Conservation (phyloP, 2,797 vertebrate genomes). For the Onychomys arenicola region DNA sequence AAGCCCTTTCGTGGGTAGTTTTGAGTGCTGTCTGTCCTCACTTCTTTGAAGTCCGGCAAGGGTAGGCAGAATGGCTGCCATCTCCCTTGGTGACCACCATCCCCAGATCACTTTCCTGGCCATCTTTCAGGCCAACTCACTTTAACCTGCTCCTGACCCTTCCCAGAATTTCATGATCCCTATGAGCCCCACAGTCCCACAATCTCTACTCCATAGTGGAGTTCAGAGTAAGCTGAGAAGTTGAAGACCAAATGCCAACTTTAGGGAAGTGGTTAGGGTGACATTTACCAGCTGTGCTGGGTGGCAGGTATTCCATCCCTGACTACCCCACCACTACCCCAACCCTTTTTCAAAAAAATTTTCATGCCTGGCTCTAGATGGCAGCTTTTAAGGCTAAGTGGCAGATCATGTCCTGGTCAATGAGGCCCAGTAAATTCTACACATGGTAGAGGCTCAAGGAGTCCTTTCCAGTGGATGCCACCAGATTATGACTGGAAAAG, state of each 20-base stretch:
- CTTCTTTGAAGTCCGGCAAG: constrained; percentile 49
- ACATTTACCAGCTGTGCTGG: neutral
- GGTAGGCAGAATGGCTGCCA: constrained; percentile 41
- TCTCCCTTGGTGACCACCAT: constrained; percentile 66
- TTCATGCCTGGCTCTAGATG: neutral
- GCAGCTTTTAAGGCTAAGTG: neutral
- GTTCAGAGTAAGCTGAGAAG: neutral
- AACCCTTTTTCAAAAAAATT: neutral
- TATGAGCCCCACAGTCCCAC: neutral
- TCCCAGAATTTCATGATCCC: neutral
- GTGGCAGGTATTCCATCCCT: no score
- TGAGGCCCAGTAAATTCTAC: neutral
- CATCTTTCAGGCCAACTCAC: neutral
- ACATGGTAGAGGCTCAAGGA: no score
- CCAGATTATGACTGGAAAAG: neutral
- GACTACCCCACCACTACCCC: neutral
- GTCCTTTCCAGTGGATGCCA: neutral
- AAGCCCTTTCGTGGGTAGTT: constrained; percentile 56
- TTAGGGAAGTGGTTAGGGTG: neutral
- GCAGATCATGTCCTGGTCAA: neutral
- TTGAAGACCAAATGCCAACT: neutral
- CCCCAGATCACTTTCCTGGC: neutral
- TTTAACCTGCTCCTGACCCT: neutral
- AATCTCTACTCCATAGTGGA: neutral
- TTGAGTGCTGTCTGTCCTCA: constrained; percentile 53